A percentile compares a stretch with the other conserved stretches of the same genome.
These are phyloP conservation scores for Nomada ruficornis DNA, from an alignment of 2,888 invertebrate species.

Conservation along the genomic window DNA sequence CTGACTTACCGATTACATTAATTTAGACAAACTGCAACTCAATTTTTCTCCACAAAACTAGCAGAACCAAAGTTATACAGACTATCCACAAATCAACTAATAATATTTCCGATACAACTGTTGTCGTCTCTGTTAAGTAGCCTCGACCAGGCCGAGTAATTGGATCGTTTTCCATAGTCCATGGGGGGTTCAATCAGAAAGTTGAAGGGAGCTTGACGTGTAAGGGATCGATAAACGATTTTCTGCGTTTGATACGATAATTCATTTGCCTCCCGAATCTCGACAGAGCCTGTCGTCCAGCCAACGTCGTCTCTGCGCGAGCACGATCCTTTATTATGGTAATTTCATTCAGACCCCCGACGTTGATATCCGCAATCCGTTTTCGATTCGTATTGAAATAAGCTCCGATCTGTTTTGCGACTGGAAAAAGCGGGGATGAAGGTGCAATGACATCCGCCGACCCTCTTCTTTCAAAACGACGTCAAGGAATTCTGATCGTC, in stretches of 20 bases:
- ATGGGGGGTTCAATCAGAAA: background rate
- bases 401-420: constrained; percentile 68
- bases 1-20: too few species aligned
- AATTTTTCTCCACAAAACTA: background rate
- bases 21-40: too few species aligned
- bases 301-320: constrained; percentile 45
- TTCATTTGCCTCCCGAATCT: constrained; percentile 60
- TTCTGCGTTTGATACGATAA: constrained; percentile 67
- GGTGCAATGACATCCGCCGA: constrained; percentile 50
- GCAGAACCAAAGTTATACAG: background rate
- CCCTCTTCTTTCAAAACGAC: constrained; percentile 33
- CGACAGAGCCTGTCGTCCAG: constrained; percentile 46
- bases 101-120: background rate
- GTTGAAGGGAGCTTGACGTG: constrained; percentile 6
- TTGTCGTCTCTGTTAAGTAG: background rate
- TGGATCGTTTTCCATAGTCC: constrained; percentile 31
- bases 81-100: background rate
- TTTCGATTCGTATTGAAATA: constrained; percentile 79
- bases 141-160: constrained; percentile 13
- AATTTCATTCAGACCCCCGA: constrained; percentile 77
- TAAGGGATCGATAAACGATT: constrained; percentile 62
- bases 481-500: constrained; percentile 43
- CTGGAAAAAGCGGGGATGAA: constrained; percentile 30
- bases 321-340: constrained; percentile 79
- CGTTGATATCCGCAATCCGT: constrained; percentile 78